These are phyloP conservation scores for Pedionomus torquatus DNA, from an alignment of 2,113 vertebrate genomes.

Conservation along the genomic window DNA sequence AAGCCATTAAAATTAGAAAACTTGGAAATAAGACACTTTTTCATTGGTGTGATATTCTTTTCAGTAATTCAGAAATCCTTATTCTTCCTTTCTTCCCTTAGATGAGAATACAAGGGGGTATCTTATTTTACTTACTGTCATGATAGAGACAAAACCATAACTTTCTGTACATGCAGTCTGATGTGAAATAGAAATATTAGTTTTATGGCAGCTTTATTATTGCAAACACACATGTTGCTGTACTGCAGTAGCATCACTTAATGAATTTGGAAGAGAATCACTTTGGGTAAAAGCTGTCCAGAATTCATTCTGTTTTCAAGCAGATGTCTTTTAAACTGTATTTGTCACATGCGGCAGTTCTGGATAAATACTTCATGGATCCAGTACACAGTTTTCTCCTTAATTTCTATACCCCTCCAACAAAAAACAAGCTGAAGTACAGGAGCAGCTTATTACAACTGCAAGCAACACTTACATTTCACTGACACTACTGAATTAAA, in stretches of 20 bases:
- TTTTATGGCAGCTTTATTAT: background rate
- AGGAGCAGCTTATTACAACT: background rate
- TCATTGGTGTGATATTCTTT: background rate
- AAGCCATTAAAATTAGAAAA: background rate
- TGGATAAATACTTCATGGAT: background rate
- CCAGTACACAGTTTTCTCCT: background rate
- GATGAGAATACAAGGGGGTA: background rate
- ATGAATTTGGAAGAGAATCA: background rate
- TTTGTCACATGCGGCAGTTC: background rate
- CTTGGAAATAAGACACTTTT: background rate
- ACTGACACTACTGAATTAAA: background rate
- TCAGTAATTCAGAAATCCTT: rapidly evolving
- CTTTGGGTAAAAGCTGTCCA: slow-evolving; percentile 9
- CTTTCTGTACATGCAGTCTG: background rate
- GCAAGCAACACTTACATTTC: background rate
- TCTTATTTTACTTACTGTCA: background rate
- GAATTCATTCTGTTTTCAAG: slow-evolving; percentile 10
- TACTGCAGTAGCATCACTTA: background rate
- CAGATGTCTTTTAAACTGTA: background rate
- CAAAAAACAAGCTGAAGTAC: background rate
- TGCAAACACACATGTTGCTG: background rate
- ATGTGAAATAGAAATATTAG: background rate
- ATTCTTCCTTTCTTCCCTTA: background rate
- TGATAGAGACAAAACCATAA: background rate
- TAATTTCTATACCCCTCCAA: background rate